phyloP scores from a whole-genome alignment of 2,888 invertebrate species.

The Caenorhabditis plicata region DNA sequence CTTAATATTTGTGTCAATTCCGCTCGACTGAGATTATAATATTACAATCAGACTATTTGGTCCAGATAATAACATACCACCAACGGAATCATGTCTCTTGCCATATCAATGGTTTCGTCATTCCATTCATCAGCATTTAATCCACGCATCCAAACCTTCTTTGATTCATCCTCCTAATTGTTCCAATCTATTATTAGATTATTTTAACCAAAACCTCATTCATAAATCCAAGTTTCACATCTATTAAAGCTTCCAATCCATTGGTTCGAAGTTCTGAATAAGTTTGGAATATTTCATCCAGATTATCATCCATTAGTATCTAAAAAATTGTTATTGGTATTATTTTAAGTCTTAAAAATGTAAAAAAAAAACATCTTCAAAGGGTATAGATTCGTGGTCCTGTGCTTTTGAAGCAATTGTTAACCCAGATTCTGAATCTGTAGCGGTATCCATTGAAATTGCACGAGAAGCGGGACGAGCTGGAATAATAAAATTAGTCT shows the following conservation, averaged over 20 bases:
- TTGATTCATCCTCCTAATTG: no score
- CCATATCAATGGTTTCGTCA: conserved; percentile 4
- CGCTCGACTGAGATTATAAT: neutral
- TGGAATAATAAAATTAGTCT: no score
- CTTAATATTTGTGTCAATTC: conserved; percentile 23
- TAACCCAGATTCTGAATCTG: no score
- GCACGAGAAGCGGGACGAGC: no score
- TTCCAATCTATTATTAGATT: no score
- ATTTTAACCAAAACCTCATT: no score
- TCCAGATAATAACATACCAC: neutral
- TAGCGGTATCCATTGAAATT: no score
- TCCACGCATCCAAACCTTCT: conserved; percentile 16
- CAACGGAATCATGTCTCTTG: neutral
- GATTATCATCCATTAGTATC: neutral
- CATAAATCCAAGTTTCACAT: neutral
- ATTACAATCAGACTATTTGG: neutral
- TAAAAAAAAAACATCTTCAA: neutral
- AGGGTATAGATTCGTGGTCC: neutral
- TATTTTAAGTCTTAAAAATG: neutral
- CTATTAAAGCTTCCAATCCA: neutral
- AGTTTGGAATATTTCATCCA: neutral
- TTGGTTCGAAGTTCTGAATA: neutral
- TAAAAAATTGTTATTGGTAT: neutral
- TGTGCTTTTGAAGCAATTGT: no score
- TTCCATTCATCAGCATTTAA: conserved; percentile 24